Percentiles rank a stretch among this genome's conserved stretches.
These are phyloP conservation scores for Narcine bancroftii DNA, from an alignment of 2,113 vertebrate genomes.

Conservation along the genomic window DNA sequence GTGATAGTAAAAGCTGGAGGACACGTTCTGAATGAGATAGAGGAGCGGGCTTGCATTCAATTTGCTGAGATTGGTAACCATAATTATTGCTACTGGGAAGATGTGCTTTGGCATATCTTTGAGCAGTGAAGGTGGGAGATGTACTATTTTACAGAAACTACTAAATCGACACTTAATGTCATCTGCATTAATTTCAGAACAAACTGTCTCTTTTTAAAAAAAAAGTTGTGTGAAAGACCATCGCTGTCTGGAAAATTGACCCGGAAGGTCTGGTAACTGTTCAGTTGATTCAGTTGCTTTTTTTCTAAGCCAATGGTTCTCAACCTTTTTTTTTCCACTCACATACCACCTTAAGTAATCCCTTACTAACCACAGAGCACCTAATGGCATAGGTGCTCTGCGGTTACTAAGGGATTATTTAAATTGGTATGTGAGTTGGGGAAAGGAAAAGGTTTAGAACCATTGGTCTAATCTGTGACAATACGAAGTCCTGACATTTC, in stretches of 20 bases:
- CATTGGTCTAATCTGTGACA: neutral
- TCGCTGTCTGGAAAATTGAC: neutral
- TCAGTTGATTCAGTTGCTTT: neutral
- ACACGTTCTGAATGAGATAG: neutral
- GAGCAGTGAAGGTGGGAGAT: neutral
- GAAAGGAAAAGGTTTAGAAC: too few species aligned
- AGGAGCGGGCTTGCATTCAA: neutral
- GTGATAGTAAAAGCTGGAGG: neutral
- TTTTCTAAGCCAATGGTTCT: too few species aligned
- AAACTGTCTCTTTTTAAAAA: neutral
- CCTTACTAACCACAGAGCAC: too few species aligned
- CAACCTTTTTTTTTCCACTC: too few species aligned
- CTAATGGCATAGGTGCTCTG: too few species aligned
- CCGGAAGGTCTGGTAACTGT: slow-evolving; percentile 12
- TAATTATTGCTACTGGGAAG: neutral
- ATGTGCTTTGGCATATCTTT: neutral
- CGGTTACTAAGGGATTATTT: too few species aligned
- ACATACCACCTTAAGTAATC: too few species aligned
- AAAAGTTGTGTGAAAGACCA: neutral
- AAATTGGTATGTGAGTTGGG: too few species aligned
- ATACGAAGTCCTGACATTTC: neutral
- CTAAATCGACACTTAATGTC: neutral
- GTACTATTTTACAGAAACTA: neutral
- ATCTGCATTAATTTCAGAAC: neutral
- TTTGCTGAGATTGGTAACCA: neutral